Evolutionary conservation across 2,113 vertebrate genomes (phyloP).

Genomic region (Vidua macroura): DNA sequence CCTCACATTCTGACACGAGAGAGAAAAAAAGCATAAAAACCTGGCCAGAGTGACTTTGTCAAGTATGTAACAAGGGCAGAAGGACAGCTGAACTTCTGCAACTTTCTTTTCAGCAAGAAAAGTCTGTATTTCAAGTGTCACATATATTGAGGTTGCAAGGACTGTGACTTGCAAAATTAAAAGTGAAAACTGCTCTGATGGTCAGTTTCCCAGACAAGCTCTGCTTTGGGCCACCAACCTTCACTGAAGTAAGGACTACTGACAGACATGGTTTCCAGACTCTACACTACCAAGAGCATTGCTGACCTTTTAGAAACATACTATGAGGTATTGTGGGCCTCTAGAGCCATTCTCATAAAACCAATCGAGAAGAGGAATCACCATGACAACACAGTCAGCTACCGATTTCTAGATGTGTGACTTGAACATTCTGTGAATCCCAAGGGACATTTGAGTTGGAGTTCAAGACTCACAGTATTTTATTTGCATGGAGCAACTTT

Average conservation of each 20-base stretch:
- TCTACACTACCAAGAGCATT: neutral
- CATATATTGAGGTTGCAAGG: neutral
- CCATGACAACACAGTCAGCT: neutral
- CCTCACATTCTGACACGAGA: neutral
- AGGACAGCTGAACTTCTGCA: neutral
- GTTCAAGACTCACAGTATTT: neutral
- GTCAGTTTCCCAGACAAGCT: neutral
- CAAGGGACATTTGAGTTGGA: neutral
- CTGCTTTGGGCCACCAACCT: neutral
- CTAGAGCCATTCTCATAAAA: neutral
- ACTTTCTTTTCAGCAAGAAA: neutral
- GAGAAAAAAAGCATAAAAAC: neutral
- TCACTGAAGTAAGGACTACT: neutral
- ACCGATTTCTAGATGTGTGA: neutral
- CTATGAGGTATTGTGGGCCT: neutral
- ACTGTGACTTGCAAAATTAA: neutral
- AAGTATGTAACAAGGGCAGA: neutral
- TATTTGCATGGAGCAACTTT: neutral
- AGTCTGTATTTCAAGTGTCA: neutral
- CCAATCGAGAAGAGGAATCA: neutral
- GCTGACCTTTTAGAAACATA: neutral
- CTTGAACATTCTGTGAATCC: neutral
- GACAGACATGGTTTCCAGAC: neutral
- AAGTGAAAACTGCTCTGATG: neutral
- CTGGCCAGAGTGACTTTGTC: neutral